Evolutionary conservation across 2,797 vertebrate species (phyloP).

Genomic region (Propithecus deckenii): DNA sequence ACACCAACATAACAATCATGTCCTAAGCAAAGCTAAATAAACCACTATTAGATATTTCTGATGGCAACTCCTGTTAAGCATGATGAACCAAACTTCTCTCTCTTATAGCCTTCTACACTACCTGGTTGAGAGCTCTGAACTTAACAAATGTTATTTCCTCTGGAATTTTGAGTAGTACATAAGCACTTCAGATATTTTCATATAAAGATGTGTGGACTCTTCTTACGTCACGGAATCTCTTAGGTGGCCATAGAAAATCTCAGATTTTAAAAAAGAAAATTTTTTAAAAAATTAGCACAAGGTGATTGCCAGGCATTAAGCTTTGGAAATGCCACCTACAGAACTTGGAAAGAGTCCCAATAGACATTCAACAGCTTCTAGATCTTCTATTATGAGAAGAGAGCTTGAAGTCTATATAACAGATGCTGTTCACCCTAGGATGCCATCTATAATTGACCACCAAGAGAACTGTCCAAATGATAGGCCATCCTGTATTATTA

Average conservation of each 20-base stretch:
- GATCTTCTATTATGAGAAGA: neutral
- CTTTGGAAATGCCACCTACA: neutral
- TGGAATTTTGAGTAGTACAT: neutral
- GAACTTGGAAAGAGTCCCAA: neutral
- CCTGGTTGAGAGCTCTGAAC: neutral
- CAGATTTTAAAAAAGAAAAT: neutral
- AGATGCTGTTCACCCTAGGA: slow-evolving; percentile 17
- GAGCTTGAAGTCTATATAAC: neutral
- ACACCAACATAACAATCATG: neutral
- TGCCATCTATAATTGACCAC: slow-evolving; percentile 5
- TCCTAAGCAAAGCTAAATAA: slow-evolving; percentile 42
- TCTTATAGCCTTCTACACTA: neutral
- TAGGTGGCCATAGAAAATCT: neutral
- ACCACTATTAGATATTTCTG: neutral
- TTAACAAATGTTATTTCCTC: neutral
- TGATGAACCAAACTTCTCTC: neutral
- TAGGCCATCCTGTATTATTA: neutral
- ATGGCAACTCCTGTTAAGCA: neutral
- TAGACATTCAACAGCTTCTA: neutral
- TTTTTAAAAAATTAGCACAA: neutral
- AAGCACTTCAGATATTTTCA: neutral
- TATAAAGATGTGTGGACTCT: neutral
- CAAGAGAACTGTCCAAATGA: neutral
- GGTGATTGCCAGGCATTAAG: neutral
- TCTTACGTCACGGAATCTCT: neutral